Percentiles rank a stretch among this genome's conserved stretches.
Conservation (phyloP, 1,140 invertebrate species). For the Danaus plexippus region DNA sequence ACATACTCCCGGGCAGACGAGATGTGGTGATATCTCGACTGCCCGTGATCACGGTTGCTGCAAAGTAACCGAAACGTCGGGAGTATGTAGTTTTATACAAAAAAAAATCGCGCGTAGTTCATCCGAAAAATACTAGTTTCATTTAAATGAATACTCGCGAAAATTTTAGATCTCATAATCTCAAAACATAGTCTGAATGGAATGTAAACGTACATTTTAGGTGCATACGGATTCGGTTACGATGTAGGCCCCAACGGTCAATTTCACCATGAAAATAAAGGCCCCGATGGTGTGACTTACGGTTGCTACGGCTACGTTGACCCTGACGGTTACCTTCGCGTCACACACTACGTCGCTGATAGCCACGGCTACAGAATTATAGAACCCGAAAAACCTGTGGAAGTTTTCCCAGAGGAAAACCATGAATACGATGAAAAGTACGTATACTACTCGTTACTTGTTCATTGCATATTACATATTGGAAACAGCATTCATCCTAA, state of each 20-base stretch:
- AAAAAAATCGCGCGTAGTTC: no score
- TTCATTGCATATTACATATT: not conserved
- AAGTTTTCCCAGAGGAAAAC: slow-evolving; percentile 75
- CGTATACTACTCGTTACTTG: slow-evolving; percentile 15
- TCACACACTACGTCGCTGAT: slow-evolving; percentile 84
- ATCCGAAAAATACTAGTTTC: no score
- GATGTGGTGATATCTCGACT: no score
- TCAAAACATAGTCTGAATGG: not conserved
- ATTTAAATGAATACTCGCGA: no score
- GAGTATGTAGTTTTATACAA: no score
- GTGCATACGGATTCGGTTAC: slow-evolving; percentile 81
- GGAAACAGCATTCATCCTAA: no score
- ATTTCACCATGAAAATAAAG: slow-evolving; percentile 83
- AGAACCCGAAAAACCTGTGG: slow-evolving; percentile 77
- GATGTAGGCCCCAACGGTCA: slow-evolving; percentile 81
- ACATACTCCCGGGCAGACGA: no score
- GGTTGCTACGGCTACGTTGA: slow-evolving; percentile 86
- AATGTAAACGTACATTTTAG: slow-evolving; percentile 43
- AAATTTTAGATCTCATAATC: no score
- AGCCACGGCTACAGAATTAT: slow-evolving; percentile 83
- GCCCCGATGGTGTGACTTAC: slow-evolving; percentile 82
- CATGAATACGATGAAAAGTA: slow-evolving; percentile 59
- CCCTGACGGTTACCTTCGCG: slow-evolving; percentile 75
- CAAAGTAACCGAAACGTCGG: no score
- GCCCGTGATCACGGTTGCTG: no score